Base-by-base conservation (phyloP, 2,797 vertebrate species). In the Spinus pinus region DNA sequence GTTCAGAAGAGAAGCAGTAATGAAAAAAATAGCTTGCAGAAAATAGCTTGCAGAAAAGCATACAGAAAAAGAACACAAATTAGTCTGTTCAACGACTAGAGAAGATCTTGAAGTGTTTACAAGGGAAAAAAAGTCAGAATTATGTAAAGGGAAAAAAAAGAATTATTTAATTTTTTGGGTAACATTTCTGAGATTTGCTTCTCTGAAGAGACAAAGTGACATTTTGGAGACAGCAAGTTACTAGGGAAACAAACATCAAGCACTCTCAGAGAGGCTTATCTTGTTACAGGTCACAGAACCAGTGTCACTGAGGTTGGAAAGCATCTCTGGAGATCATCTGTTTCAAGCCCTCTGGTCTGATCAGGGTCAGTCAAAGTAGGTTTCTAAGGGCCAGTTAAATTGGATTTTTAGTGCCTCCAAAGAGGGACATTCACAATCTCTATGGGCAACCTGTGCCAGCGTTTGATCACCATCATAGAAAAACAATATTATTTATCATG, bases 191-290 rank as follows among this genome's bases (percentile, higher is more conserved):
- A 79, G 62, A 81, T 56, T 75, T 31, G 35, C 20, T 64, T 84
- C 58, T 75, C 69, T 75, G 53, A 87, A 89, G 67, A 84, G 75
- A 79, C 23, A 8, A 78, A 74, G 46, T 94, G 87, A 86, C 72
- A 92, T 93, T 87, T 82, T 90, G n/a, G 19, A 94, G 47, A 74
- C 75, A 73, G 56, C 37, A 69, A 79, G 75, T 93, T 88, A 89
- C 88, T 70, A 84, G 31, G 86, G 93, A 95, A 95, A 88, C 14
- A 0, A 44, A 44, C 69, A 81, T 78, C 39, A n/a, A 44, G n/a
- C 28, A 73, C 27, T 79, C 61, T 88, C n/a, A 64, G 33, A 88
- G 31, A 94, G 46, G 60, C 12, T 86, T 70, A 51, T 88, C 78
- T 86, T 90, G 64, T 65, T 88, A 81, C 39, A 88, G 65, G 64